Conservation (phyloP, 1,140 invertebrate genomes). For the Dendrolimus kikuchii region DNA sequence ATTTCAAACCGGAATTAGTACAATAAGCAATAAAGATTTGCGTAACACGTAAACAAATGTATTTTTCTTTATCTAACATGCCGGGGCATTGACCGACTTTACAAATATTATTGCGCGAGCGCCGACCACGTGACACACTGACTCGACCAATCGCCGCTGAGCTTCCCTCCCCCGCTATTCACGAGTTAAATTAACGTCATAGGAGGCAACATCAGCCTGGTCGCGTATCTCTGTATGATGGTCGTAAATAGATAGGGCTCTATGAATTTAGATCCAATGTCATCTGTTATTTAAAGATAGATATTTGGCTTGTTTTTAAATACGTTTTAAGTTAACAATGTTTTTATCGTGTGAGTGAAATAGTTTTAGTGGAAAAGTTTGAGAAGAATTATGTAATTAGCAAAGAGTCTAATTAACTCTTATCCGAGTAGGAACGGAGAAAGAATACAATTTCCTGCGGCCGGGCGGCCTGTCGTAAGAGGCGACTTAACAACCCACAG, state of each 20-base stretch:
- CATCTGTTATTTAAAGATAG: conserved; percentile 15
- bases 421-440: no score
- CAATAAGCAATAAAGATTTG: conserved; percentile 45
- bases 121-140: conserved; percentile 64
- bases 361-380: no score
- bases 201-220: background rate
- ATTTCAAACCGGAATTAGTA: conserved; percentile 32
- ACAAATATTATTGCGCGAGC: conserved; percentile 63
- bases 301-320: background rate
- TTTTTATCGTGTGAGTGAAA: no score
- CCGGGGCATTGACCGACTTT: conserved; percentile 68
- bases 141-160: conserved; percentile 29
- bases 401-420: no score
- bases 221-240: conserved; percentile 12
- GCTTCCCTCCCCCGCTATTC: conserved; percentile 7
- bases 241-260: conserved; percentile 25
- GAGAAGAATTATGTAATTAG: no score
- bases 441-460: no score
- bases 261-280: conserved; percentile 48
- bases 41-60: conserved; percentile 67
- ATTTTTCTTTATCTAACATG: conserved; percentile 64
- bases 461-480: no score
- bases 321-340: background rate
- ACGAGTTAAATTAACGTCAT: no score
- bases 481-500: no score